These are phyloP conservation scores for Chloroceryle amazona DNA, from an alignment of 2,797 vertebrate genomes.

Conservation along the genomic window DNA sequence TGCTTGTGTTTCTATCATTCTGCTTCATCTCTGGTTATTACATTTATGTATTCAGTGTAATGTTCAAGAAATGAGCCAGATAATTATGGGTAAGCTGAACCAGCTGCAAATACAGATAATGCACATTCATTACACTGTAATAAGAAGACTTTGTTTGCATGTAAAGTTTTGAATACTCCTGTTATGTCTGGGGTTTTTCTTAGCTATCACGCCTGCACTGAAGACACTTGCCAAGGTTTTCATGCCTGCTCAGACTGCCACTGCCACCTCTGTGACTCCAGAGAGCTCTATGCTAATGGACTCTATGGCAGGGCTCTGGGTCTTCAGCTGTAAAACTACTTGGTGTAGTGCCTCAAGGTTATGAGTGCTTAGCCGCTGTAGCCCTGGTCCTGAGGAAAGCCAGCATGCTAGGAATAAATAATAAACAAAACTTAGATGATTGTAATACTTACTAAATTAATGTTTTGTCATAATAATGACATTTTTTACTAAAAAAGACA, in stretches of 20 bases:
- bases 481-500: background rate
- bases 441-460: background rate
- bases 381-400: background rate
- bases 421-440: background rate
- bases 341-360: background rate
- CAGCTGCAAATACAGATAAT: conserved; percentile 54
- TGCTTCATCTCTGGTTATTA: background rate
- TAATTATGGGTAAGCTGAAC: conserved; percentile 36
- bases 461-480: background rate
- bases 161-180: background rate
- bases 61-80: conserved; percentile 35
- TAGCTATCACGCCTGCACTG: background rate
- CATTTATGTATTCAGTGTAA: background rate
- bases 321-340: background rate
- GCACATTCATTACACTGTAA: background rate
- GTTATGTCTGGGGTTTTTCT: background rate
- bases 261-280: background rate
- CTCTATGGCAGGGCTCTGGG: background rate
- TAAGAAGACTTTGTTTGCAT: background rate
- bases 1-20: background rate
- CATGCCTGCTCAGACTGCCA: background rate
- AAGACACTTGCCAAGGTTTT: background rate
- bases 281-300: background rate
- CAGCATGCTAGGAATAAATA: background rate
- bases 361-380: background rate